phyloP scores from a whole-genome alignment of 92 coral and sea anemone genomes.

The Umimayanthus chanpuru region DNA sequence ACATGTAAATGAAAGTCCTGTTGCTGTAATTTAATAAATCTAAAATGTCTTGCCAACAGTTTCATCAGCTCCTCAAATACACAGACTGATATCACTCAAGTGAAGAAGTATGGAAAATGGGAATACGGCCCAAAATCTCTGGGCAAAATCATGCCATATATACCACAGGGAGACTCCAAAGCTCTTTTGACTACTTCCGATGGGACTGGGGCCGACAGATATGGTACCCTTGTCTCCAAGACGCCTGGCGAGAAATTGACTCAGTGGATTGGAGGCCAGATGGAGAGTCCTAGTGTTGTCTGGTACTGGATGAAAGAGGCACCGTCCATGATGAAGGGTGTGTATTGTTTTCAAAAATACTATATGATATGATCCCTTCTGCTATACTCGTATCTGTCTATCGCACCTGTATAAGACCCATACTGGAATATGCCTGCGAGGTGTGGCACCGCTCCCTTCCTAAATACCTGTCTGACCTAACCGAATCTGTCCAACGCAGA shows the following conservation, averaged over 20 bases:
- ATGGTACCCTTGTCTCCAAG: constrained; percentile 78
- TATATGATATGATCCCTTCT: neutral
- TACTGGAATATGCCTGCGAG: no score
- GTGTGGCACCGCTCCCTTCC: no score
- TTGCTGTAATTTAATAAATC: neutral
- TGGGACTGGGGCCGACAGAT: constrained; percentile 68
- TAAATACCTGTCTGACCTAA: no score
- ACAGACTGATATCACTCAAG: constrained; percentile 64
- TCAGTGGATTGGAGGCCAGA: constrained; percentile 77
- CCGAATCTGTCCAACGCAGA: no score
- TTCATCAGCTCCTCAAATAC: constrained; percentile 56
- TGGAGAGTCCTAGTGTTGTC: constrained; percentile 79
- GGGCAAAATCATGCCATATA: constrained; percentile 87
- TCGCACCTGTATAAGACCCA: no score
- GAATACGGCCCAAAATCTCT: constrained; percentile 75
- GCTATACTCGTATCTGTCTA: no score
- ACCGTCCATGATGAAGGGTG: constrained; percentile 75
- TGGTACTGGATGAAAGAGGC: constrained; percentile 99
- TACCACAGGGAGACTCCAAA: constrained; percentile 64
- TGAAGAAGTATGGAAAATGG: constrained; percentile 84
- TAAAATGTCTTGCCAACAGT: constrained; percentile 7
- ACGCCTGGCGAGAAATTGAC: constrained; percentile 61
- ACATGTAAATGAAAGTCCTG: neutral
- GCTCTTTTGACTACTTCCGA: constrained; percentile 84
- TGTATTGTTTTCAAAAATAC: neutral